phyloP scores from a whole-genome alignment of 2,797 vertebrate species.

The Pachyuromys duprasi region DNA sequence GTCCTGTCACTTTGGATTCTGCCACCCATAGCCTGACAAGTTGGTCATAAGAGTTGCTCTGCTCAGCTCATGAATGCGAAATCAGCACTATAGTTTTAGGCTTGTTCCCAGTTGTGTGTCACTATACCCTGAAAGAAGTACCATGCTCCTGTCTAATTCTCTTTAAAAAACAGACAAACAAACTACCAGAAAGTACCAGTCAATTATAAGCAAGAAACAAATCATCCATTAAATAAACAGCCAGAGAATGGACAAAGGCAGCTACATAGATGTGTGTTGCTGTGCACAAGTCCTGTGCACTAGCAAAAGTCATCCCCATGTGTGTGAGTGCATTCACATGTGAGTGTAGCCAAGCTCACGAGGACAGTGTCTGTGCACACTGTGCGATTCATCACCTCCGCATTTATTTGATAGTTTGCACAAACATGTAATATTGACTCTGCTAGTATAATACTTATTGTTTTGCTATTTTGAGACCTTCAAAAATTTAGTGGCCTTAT shows the following conservation, averaged over 20 bases:
- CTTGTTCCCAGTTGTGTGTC: neutral
- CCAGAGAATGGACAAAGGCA: neutral
- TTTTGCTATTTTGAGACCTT: neutral
- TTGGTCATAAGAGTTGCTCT: neutral
- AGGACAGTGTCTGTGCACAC: fast-evolving
- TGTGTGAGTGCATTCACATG: fast-evolving
- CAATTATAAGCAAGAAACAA: neutral
- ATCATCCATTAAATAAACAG: neutral
- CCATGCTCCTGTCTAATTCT: fast-evolving
- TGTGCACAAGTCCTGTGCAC: fast-evolving
- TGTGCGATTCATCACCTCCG: neutral
- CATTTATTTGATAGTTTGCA: neutral
- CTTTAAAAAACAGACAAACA: too few relatives aligned
- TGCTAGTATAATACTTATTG: neutral
- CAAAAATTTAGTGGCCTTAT: neutral
- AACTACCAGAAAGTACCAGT: neutral
- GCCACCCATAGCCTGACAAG: fast-evolving
- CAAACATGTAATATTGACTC: neutral
- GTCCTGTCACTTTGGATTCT: neutral
- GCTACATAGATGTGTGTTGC: too few relatives aligned
- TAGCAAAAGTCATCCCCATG: neutral
- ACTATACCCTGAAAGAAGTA: neutral
- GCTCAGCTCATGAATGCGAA: fast-evolving
- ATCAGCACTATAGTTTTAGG: fast-evolving
- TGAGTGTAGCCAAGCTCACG: neutral